Evolutionary conservation across 2,888 invertebrate genomes (phyloP).

Genomic region (Ophraella communa): DNA sequence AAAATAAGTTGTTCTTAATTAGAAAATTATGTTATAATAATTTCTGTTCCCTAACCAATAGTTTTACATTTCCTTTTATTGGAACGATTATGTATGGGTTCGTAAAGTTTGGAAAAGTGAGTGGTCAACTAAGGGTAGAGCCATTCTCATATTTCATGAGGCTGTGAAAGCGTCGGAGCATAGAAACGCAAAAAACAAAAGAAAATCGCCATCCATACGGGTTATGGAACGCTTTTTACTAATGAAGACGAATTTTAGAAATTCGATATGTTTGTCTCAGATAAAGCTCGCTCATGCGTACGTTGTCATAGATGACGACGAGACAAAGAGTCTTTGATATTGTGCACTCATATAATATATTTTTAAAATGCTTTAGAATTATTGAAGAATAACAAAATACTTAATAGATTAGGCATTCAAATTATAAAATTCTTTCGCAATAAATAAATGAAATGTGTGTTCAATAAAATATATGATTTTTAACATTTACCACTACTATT

Average conservation of each 20-base stretch:
- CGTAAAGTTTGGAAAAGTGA: background rate
- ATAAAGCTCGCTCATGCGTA: background rate
- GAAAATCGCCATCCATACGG: slow-evolving; percentile 1
- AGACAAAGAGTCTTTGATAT: background rate
- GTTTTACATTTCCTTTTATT: background rate
- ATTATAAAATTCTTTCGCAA: too few species aligned
- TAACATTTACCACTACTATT: too few species aligned
- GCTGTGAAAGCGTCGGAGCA: background rate
- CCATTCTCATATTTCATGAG: slow-evolving; percentile 8
- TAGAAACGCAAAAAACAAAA: background rate
- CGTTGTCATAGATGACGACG: background rate
- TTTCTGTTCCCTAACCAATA: background rate
- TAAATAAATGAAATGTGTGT: too few species aligned
- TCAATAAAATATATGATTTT: too few species aligned
- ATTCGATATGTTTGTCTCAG: background rate
- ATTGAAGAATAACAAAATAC: too few species aligned
- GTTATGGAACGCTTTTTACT: background rate
- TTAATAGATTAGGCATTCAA: too few species aligned
- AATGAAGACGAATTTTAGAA: slow-evolving; percentile 1
- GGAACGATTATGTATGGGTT: background rate
- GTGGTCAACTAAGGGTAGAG: background rate
- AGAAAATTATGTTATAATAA: background rate
- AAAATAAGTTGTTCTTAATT: too few species aligned
- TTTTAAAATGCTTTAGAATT: too few species aligned
- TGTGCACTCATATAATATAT: too few species aligned